Evolutionary conservation across 2,113 vertebrate genomes (phyloP), one percentile per base, ranked within the genome.

Genomic region (Rhegmatorhina hoffmannsi): DNA sequence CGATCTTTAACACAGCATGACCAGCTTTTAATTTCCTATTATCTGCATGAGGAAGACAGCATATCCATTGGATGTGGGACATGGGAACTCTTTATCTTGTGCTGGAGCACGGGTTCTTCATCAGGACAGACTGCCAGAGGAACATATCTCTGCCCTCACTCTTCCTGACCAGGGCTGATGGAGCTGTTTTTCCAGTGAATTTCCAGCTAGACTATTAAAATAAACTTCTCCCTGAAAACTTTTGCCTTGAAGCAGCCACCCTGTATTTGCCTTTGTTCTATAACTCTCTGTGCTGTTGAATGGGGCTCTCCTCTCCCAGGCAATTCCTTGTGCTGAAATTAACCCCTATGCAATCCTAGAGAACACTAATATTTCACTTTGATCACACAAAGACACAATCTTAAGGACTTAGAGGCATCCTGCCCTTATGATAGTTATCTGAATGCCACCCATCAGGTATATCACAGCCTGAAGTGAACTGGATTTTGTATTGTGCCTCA

Each of bases 181-280:
- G 28, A 69, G 28, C 33, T 85, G 72, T 78, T 88, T 95, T 93
- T 34, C 92, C 25, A 79, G 79, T 66, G 74, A 94, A 64, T 94
- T 92, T 91, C 58, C 90, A 91, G 50, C 73, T 87, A 86, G 49
- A 66, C 50, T 77, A 28, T 70, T 77, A 66, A 95, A 88, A 67
- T 26, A 55, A 86, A 73, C 74, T 82, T 95, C 76, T 59, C 29
- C 28, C 49, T 16, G 4, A 68, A 58, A 62, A 20, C 9, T 75
- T 89, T 70, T 84, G 6, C 90, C 63, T 87, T 74, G 84, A 88
- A 91, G 82, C 81, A 95, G 67, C 40, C 76, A 63, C 13, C 28
- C 56, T 67, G 21, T 53, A 44, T 96, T 59, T 92, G 17, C 63
- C 79, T 43, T 38, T 50, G 14, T 60, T 75, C 56, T 55, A 0